A percentile compares a stretch with the other conserved stretches of the same genome.
These are phyloP conservation scores for Stegophylla sp. DNA, from an alignment of 2,888 invertebrate species.

Conservation along the genomic window DNA sequence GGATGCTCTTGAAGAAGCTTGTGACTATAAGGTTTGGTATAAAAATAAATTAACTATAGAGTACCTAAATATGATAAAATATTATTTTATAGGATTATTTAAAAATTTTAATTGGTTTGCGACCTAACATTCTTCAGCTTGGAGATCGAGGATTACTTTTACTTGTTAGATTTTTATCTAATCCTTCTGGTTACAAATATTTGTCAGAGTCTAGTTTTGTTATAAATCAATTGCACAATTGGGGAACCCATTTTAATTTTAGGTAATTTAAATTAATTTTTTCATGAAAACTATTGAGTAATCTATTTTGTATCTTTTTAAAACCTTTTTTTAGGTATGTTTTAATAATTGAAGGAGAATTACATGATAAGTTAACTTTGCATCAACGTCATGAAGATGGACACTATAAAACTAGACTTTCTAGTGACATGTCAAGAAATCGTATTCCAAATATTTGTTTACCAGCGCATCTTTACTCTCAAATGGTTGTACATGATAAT, in stretches of 20 bases:
- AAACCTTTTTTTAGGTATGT: conserved; percentile 78
- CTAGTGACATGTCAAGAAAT: conserved; percentile 65
- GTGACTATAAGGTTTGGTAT: conserved; percentile 77
- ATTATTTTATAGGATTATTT: conserved; percentile 70
- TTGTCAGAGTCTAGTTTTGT: conserved; percentile 72
- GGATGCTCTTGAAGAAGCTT: conserved; percentile 88
- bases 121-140: conserved; percentile 73
- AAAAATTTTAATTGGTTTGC: conserved; percentile 77
- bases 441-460: conserved; percentile 66
- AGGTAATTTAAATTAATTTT: conserved; percentile 66
- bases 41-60: neutral
- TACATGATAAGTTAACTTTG: conserved; percentile 85
- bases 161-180: conserved; percentile 77
- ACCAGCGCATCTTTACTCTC: conserved; percentile 84
- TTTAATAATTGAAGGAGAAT: conserved; percentile 83
- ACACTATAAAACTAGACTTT: conserved; percentile 74
- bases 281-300: too few relatives aligned
- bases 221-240: conserved; percentile 77
- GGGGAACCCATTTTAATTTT: conserved; percentile 78
- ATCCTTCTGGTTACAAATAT: conserved; percentile 74
- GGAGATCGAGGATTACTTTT: conserved; percentile 82
- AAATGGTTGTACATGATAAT: conserved; percentile 75
- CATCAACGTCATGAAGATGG: conserved; percentile 83
- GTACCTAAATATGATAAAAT: conserved; percentile 35
- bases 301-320: too few relatives aligned